Evolutionary conservation across 2,113 vertebrate species (phyloP).

Genomic region (Rissa tridactyla): DNA sequence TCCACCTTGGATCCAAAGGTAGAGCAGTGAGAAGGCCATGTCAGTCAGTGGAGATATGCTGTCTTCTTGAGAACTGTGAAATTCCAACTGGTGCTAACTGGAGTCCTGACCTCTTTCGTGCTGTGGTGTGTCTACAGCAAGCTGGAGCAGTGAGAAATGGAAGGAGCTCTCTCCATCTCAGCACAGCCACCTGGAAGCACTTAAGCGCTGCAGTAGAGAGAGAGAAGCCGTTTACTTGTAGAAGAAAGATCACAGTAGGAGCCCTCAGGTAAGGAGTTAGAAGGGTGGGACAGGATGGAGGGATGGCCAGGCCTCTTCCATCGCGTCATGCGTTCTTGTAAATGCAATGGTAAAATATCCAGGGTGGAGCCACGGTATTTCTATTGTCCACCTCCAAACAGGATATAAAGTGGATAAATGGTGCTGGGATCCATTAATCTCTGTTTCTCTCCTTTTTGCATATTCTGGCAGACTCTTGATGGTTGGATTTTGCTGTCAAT

Average conservation of each 20-base stretch:
- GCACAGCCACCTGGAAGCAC: background rate
- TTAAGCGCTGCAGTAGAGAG: background rate
- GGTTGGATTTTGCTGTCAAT: background rate
- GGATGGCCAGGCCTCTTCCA: background rate
- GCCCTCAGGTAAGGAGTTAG: background rate
- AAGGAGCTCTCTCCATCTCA: background rate
- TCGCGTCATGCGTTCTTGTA: background rate
- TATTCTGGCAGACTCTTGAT: background rate
- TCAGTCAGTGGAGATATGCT: background rate
- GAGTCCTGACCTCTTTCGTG: accelerated
- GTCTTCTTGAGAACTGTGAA: background rate
- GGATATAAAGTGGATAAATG: background rate
- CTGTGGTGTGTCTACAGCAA: background rate
- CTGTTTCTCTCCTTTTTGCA: background rate
- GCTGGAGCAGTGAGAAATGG: background rate
- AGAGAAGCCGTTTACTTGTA: background rate
- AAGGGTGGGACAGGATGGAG: background rate
- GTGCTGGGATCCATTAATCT: background rate
- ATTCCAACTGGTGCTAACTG: background rate
- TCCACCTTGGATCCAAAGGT: background rate
- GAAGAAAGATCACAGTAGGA: background rate
- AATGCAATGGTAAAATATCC: background rate
- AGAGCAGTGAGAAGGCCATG: background rate
- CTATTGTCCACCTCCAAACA: background rate
- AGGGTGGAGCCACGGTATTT: background rate